A percentile compares a stretch with the other conserved stretches of the same genome.
Conservation (phyloP, 2,797 vertebrate species). For the Hippocampus kuda region DNA sequence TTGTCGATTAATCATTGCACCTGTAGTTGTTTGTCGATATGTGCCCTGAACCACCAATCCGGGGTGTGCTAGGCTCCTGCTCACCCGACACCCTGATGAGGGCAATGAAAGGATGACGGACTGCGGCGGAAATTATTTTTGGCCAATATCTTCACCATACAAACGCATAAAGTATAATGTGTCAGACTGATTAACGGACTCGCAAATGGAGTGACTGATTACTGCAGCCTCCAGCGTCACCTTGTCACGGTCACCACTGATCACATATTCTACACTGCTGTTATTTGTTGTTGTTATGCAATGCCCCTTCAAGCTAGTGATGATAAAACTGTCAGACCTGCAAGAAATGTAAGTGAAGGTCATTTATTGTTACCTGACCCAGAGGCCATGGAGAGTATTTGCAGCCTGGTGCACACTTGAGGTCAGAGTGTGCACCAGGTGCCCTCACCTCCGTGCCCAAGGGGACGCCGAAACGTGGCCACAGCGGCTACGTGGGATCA, state of each 20-base stretch:
- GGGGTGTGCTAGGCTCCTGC: neutral
- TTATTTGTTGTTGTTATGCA: neutral
- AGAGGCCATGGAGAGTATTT: slow-evolving; percentile 7
- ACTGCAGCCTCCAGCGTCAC: neutral
- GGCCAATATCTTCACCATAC: neutral
- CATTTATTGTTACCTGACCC: slow-evolving; percentile 14
- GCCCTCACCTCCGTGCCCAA: slow-evolving; percentile 29
- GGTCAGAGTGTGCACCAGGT: slow-evolving; percentile 25
- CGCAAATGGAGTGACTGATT: neutral
- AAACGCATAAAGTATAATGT: neutral
- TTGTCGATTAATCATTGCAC: too few species aligned
- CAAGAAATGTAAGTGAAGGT: slow-evolving; percentile 29
- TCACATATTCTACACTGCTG: slow-evolving; percentile 3
- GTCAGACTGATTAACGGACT: neutral
- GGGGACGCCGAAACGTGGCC: slow-evolving; percentile 9
- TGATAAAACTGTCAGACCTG: slow-evolving; percentile 16
- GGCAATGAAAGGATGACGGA: neutral
- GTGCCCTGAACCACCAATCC: too few species aligned
- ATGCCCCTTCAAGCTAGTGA: slow-evolving; percentile 5
- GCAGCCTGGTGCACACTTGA: slow-evolving; percentile 5
- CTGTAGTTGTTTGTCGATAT: too few species aligned
- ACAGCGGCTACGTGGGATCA: slow-evolving; percentile 4
- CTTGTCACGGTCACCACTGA: neutral
- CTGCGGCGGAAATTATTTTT: neutral
- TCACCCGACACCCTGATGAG: neutral